Conservation (phyloP, 2,113 vertebrate genomes). For the Antechinus flavipes region DNA sequence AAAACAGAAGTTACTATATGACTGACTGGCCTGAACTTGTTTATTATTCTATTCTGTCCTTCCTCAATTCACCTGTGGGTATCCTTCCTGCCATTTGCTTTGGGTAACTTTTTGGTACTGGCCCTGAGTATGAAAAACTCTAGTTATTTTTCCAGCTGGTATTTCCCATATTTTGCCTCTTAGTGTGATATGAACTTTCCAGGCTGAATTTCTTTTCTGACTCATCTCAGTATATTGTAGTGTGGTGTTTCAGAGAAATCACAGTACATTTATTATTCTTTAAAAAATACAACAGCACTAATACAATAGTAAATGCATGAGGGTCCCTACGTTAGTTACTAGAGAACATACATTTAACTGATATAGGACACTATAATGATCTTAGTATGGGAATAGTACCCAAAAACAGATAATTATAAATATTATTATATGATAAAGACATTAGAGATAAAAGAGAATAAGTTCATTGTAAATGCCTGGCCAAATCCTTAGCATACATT, state of each 20-base stretch:
- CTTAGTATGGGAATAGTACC: not conserved
- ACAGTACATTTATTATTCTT: not conserved
- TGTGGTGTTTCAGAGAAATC: not conserved
- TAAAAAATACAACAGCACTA: not conserved
- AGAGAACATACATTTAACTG: not conserved
- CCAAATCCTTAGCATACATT: not conserved
- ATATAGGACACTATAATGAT: not conserved
- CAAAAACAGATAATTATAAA: not conserved
- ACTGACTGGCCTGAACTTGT: not conserved
- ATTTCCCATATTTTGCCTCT: not conserved
- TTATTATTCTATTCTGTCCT: not conserved
- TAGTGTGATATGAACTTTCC: not conserved
- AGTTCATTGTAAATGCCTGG: not conserved
- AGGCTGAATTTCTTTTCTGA: not conserved
- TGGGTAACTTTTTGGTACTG: not conserved
- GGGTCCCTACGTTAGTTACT: not conserved
- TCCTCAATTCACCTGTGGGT: not conserved
- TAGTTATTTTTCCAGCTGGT: not conserved
- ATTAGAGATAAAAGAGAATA: not conserved
- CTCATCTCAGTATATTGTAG: not conserved
- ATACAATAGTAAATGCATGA: too few species aligned
- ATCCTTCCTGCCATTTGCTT: not conserved
- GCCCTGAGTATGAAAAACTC: not conserved
- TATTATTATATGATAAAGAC: not conserved
- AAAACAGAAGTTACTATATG: not conserved